A percentile compares a stretch with the other conserved stretches of the same genome.
These are phyloP conservation scores for Cheilosia pagana DNA, from an alignment of 2,888 invertebrate genomes.

Conservation along the genomic window DNA sequence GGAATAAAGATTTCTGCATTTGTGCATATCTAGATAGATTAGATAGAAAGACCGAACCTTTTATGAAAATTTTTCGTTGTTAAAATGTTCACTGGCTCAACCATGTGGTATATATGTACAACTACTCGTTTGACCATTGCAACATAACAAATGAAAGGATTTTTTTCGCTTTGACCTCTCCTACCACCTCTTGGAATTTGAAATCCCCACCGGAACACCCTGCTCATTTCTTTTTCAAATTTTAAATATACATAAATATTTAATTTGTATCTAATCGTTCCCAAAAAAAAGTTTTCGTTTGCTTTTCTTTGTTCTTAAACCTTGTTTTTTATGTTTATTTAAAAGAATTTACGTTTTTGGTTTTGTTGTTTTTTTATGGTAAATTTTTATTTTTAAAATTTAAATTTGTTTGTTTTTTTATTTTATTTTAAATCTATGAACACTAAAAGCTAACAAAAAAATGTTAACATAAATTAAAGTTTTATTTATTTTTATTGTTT, in stretches of 20 bases:
- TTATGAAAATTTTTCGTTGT: too few relatives aligned
- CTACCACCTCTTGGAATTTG: too few relatives aligned
- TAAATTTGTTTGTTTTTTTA: conserved; percentile 67
- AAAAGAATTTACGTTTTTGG: conserved; percentile 58
- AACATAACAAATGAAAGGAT: too few relatives aligned
- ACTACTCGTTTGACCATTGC: too few relatives aligned
- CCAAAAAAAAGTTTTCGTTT: conserved; percentile 13
- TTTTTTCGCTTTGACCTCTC: too few relatives aligned
- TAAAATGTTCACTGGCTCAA: too few relatives aligned
- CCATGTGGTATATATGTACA: too few relatives aligned
- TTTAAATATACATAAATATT: conserved; percentile 33
- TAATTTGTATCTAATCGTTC: conserved; percentile 21
- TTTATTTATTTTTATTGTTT: conserved; percentile 41
- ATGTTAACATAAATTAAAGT: conserved; percentile 69
- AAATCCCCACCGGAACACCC: too few relatives aligned
- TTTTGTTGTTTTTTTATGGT: conserved; percentile 70
- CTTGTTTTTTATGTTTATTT: conserved; percentile 12
- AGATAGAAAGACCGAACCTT: too few relatives aligned
- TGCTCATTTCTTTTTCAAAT: background rate
- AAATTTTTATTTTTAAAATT: conserved; percentile 70
- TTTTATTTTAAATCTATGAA: conserved; percentile 75
- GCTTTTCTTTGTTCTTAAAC: conserved; percentile 5
- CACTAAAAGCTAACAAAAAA: conserved; percentile 76
- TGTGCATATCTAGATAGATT: too few relatives aligned
- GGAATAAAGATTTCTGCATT: too few relatives aligned